These are phyloP conservation scores for Alethe diademata DNA, from an alignment of 2,113 vertebrate species.

Conservation along the genomic window DNA sequence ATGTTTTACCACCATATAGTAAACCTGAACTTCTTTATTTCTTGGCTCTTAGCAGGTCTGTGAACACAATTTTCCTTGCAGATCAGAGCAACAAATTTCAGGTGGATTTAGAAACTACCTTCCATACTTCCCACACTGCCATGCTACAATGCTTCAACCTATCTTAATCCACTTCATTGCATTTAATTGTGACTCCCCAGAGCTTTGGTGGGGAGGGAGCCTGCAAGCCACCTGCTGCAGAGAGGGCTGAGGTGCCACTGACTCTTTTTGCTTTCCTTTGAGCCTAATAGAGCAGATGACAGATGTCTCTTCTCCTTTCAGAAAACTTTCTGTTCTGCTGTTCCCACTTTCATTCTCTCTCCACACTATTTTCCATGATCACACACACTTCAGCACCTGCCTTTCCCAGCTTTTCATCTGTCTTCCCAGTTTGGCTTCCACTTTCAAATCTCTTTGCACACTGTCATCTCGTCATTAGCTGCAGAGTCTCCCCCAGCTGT, in stretches of 20 bases:
- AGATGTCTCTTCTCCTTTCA: background rate
- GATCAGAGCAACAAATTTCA: background rate
- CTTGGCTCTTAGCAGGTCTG: background rate
- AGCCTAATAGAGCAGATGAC: background rate
- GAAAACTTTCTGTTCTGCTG: constrained; percentile 4
- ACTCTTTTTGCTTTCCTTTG: background rate
- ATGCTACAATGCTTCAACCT: background rate
- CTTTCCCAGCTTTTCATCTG: constrained; percentile 11
- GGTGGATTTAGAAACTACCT: background rate
- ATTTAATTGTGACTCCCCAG: background rate
- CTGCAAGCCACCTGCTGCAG: constrained; percentile 27
- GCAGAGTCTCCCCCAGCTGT: background rate
- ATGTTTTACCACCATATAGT: background rate
- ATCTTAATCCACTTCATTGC: background rate
- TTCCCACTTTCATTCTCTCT: background rate
- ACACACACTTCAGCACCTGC: background rate
- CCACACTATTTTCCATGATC: background rate
- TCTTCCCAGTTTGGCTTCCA: background rate
- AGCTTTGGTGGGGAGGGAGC: background rate
- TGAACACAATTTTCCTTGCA: background rate
- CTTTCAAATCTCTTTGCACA: background rate
- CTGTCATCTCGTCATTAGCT: background rate
- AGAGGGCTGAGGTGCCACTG: background rate
- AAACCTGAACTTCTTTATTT: background rate
- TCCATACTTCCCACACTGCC: background rate